Base-by-base conservation (phyloP, 2,888 invertebrate species). In the Drosophila helvetica region DNA sequence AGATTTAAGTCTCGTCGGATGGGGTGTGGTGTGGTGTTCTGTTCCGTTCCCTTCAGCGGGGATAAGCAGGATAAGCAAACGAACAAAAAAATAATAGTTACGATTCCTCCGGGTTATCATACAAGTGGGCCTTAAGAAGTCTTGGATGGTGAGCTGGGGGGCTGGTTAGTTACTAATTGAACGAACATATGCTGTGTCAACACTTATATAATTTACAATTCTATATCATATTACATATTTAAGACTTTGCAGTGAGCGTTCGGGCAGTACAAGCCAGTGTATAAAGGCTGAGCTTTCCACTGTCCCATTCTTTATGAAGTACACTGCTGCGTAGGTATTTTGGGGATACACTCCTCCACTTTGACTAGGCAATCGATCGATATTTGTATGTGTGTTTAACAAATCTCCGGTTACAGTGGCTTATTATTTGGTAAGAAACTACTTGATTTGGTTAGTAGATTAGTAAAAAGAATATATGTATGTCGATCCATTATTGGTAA, bases 1-100 rank as follows among this genome's bases (percentile, higher is more conserved):
- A 66, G 33, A 38, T 38, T 59, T 85, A 86, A 81, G 71, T 75
- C 78, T 71, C 51, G 59, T 55, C 45, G 18, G 68, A 64, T n/a
- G 8, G 18, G 68, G 66, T n/a, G 8, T 38, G 33, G 10, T 66
- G 66, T n/a, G 27, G 30, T 12, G 30, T 30, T 10, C 10, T 12
- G 30, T 30, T 10, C 10, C 8, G 22, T 22, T 10, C 10, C 8
- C 8, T 27, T 27, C 0, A 27, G 27, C 7, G 7, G 27, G 27
- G 7, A n/a, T n/a, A n/a, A 8, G 27, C 27, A 27, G 27, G 27
- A 27, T n/a, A n/a, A 33, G 12, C 5, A 12, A 33, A 33, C 5
- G 7, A 38, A 38, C 6, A n/a, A 1, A 38, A 7, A 38, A 38
- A 15, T 0, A 38, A 2, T n/a, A 38, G 15, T 38, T 38, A 38